Evolutionary conservation across 2,797 vertebrate genomes (phyloP), one percentile per base, ranked within the genome.

Genomic region (Anguilla obscura): DNA sequence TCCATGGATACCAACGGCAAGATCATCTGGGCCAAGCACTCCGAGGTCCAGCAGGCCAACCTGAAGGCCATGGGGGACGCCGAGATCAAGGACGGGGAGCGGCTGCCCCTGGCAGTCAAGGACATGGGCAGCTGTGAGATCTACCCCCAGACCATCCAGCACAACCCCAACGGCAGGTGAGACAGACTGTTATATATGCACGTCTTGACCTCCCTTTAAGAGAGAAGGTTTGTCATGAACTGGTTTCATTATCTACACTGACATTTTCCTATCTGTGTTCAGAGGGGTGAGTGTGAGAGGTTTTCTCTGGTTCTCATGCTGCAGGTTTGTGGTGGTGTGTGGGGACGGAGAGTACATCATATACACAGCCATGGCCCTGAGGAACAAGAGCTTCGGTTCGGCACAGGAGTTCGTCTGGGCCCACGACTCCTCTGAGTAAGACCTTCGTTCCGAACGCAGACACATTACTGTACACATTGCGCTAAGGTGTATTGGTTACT

Each of bases 91-190:
- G 98, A 99, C 1, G 98, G 98, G 86, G 98, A 99, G 93, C 97
- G 98, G 90, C 92, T 99, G 83, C 98, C 98, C 0, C 92, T 99
- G 91, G 98, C 98, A 69, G 98, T 99, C 30, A 99, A 99, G 94
- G 98, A 99, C 90, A 99, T 99, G 98, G 98, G 98, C 88, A 99
- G 98, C 94, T 99, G 98, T 95, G 98, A 99, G 94, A 99, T 99
- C 92, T 99, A 99, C 92, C 98, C 98, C 87, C 98, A 99, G 93
- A 99, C 98, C 33, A 99, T 99, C 92, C 98, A 98, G 89, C 98
- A 99, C 92, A 99, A 99, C 90, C 98, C 98, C 1, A 99, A 99
- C 36, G 98, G 98, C 93, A 96, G 98, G 98, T 98, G 95, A 94
- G 93, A 36, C 56, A 1, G 24, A 3, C 69, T 27, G 69, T 24